Evolutionary conservation across 2,888 invertebrate genomes (phyloP).

Genomic region (Aspidiotus destructor): DNA sequence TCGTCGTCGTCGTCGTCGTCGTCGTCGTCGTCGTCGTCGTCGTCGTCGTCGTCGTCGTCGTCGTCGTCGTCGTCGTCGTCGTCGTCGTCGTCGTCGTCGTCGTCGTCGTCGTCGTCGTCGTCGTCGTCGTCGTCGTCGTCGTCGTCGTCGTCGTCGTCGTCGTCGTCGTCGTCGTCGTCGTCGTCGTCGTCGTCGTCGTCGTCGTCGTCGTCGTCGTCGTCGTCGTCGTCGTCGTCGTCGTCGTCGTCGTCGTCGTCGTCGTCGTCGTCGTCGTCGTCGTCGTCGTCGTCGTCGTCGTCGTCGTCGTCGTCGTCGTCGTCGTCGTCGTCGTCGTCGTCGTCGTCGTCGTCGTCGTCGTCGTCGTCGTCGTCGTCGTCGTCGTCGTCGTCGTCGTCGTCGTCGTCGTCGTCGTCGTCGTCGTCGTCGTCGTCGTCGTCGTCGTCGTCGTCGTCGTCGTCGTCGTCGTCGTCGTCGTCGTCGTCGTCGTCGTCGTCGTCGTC

Average conservation of each 20-base stretch:
- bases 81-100: conserved; percentile 4
- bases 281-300: conserved; percentile 4
- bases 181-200: conserved; percentile 4
- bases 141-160: conserved; percentile 4
- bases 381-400: conserved; percentile 4
- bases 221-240: conserved; percentile 4
- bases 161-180: conserved; percentile 4
- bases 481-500: conserved; percentile 4
- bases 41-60: conserved; percentile 4
- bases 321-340: conserved; percentile 4
- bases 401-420: conserved; percentile 4
- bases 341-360: conserved; percentile 4
- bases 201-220: conserved; percentile 4
- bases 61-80: conserved; percentile 4
- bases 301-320: conserved; percentile 4
- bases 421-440: conserved; percentile 4
- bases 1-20: conserved; percentile 4
- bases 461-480: conserved; percentile 4
- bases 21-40: conserved; percentile 4
- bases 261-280: conserved; percentile 4
- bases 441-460: conserved; percentile 4
- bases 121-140: conserved; percentile 2
- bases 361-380: conserved; percentile 4
- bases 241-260: conserved; percentile 4
- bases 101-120: conserved; percentile 4